Base-by-base conservation (phyloP, 2,113 vertebrate species). In the Prunella fulvescens region DNA sequence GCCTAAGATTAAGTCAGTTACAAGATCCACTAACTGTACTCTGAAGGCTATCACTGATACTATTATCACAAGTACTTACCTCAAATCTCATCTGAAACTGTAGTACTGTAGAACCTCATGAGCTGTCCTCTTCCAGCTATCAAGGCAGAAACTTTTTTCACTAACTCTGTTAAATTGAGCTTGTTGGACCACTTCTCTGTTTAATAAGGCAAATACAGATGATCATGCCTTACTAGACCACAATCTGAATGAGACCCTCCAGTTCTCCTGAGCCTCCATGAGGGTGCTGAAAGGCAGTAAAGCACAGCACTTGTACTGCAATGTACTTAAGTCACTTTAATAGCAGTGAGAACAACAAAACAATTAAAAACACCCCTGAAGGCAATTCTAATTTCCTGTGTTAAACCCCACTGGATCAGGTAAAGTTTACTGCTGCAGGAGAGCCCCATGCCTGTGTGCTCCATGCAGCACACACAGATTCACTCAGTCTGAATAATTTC, bases 401-500 rank as follows among this genome's bases (percentile, higher is more conserved):
- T 82, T 88, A 76, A 85, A 62, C 33, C 69, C 22, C 40, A 62
- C 31, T 35, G 67, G 67, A 40, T 69, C n/a, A 90, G 35, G 14
- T 67, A 31, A 51, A 51, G 31, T 54, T 77, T 28, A 25, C 42
- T 54, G 73, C 81, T 82, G 57, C 31, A 91, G 44, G 56, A 11
- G 47, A 80, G 29, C 28, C 35, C 25, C 24, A 24, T 6, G 26
- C 33, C 39, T 31, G 28, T 8, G 29, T 51, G 31, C 14, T 78
- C n/a, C 48, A 80, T 0, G 4, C 1, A 70, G 50, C 60, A 54
- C 3, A 44, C 8, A 13, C 1, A 1, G 7, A 22, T 65, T 31
- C 62, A 61, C 25, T 23, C 35, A 24, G 20, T 40, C 66, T 33
- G 58, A 71, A 14, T 22, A 10, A 62, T 6, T 39, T 67, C 31